Conservation (phyloP, 2,888 invertebrate species). For the Tenthredo livida region DNA sequence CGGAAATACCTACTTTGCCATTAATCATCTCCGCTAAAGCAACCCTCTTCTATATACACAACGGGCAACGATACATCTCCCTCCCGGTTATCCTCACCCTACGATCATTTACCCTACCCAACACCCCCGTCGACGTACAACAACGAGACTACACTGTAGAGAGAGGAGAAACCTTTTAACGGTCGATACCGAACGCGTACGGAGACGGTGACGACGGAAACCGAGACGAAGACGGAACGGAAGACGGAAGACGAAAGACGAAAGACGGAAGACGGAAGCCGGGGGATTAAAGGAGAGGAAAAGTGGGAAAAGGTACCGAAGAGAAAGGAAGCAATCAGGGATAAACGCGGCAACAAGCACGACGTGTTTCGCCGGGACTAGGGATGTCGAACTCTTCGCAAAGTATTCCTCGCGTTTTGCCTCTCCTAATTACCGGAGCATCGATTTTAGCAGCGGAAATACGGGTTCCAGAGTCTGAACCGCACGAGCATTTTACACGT, state of each 20-base stretch:
- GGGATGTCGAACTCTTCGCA: neutral
- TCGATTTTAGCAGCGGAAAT: constrained; percentile 19
- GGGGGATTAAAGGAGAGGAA: constrained; percentile 34
- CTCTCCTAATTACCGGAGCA: constrained; percentile 29
- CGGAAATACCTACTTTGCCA: constrained; percentile 43
- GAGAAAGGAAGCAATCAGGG: constrained; percentile 42
- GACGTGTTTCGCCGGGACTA: neutral
- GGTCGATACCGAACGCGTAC: constrained; percentile 39
- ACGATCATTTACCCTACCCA: neutral
- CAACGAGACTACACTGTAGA: neutral
- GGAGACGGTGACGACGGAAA: constrained; percentile 13
- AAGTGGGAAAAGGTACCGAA: constrained; percentile 9
- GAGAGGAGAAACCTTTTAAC: constrained; percentile 41
- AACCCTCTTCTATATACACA: constrained; percentile 38
- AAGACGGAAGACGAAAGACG: neutral
- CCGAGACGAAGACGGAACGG: constrained; percentile 28
- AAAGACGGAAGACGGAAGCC: neutral
- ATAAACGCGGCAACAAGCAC: constrained; percentile 43
- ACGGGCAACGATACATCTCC: constrained; percentile 23
- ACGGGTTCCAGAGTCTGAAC: neutral
- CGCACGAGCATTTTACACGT: neutral
- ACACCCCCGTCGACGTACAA: constrained; percentile 1
- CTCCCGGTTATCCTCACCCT: constrained; percentile 17
- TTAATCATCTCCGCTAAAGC: constrained; percentile 46
- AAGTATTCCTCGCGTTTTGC: constrained; percentile 22